Conservation (phyloP, 2,113 vertebrate species). For the Calyptommatus sinebrachiatus region DNA sequence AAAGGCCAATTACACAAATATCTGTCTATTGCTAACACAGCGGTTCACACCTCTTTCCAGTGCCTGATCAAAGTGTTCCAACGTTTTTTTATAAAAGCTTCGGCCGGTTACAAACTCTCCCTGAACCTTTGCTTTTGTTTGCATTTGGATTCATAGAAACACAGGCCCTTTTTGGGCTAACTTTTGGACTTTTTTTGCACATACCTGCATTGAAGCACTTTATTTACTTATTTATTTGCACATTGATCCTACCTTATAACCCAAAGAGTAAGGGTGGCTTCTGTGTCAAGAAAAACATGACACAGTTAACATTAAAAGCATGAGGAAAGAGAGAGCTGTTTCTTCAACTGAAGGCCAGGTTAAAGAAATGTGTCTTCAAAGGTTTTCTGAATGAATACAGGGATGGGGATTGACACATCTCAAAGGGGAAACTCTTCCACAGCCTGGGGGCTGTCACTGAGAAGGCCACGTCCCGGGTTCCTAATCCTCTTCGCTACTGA, state of each 20-base stretch:
- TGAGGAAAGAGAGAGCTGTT: no score
- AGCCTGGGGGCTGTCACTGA: no score
- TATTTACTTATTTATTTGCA: background rate
- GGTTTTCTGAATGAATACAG: no score
- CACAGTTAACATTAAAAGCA: no score
- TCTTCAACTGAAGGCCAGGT: no score
- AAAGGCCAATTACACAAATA: constrained; percentile 97
- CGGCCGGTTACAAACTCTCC: constrained; percentile 24
- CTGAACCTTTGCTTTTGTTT: constrained; percentile 66
- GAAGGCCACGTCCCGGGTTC: no score
- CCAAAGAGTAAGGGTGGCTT: no score
- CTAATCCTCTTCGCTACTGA: no score
- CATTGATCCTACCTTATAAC: constrained; percentile 76
- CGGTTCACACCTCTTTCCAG: constrained; percentile 85
- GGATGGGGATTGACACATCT: no score
- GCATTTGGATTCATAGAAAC: constrained; percentile 71
- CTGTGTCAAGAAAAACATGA: no score
- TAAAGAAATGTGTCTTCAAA: no score
- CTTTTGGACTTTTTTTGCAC: background rate
- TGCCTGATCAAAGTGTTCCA: constrained; percentile 74
- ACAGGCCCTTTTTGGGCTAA: constrained; percentile 47
- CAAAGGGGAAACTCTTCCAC: no score
- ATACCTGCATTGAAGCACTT: background rate
- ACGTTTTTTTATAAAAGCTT: constrained; percentile 78
- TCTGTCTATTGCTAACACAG: constrained; percentile 90